Conservation (phyloP, 2,113 vertebrate species). For the Amia ocellicauda region DNA sequence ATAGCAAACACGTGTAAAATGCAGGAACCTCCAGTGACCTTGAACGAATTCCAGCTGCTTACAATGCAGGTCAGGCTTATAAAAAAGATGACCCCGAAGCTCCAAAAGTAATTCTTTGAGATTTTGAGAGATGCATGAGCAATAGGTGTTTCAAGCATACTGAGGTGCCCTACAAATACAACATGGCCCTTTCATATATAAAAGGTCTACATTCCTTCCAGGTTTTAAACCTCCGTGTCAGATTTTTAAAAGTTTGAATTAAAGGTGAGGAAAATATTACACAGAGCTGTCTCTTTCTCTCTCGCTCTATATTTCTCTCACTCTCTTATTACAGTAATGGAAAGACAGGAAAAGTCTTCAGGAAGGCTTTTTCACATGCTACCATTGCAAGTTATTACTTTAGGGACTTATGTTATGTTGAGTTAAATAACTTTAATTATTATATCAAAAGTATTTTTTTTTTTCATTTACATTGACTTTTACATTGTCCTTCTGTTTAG, state of each 20-base stretch:
- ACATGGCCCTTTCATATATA: not conserved
- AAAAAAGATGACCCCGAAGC: not conserved
- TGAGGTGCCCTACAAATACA: not conserved
- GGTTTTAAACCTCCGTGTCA: not conserved
- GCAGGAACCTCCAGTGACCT: conserved; percentile 19
- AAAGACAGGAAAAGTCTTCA: too few species aligned
- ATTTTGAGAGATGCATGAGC: conserved; percentile 22
- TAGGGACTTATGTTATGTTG: too few species aligned
- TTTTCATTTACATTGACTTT: too few species aligned
- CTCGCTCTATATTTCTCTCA: too few species aligned
- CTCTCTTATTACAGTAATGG: too few species aligned
- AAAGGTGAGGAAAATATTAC: too few species aligned
- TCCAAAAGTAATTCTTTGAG: conserved; percentile 26
- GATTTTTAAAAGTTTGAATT: not conserved
- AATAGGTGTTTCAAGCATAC: conserved; percentile 24
- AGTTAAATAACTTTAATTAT: too few species aligned
- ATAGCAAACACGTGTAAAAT: conserved; percentile 17
- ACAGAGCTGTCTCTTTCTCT: too few species aligned
- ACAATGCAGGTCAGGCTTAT: not conserved
- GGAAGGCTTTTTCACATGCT: too few species aligned
- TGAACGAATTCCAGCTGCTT: conserved; percentile 2
- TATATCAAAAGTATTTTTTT: too few species aligned
- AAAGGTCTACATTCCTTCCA: not conserved
- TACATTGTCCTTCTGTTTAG: too few species aligned
- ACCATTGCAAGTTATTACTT: too few species aligned